Base-by-base conservation (phyloP, 2,797 vertebrate species). In the Chaunax sp. region DNA sequence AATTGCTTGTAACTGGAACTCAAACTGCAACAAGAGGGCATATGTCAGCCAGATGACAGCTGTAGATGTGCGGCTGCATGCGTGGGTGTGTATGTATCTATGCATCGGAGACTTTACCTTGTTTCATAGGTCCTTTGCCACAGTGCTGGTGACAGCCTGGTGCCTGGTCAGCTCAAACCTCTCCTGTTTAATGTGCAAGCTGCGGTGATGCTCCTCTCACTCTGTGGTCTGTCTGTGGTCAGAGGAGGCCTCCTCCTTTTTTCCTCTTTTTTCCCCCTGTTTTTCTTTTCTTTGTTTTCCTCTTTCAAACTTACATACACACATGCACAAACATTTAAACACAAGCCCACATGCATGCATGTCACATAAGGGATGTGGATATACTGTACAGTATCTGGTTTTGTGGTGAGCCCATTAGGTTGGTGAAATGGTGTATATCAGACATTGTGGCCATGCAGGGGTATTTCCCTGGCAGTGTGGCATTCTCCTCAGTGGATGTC, bases 161-260 rank as follows among this genome's bases (percentile, higher is more conserved):
- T 72, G 65, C 52, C 64, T 5, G 33, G 68, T 69, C 65, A 60
- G 33, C 68, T 85, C 72, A 72, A 41, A 69, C 49, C 13, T 86
- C 72, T 81, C 75, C 40, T 61, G 55, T 73, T 69, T 81, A 64
- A 64, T 61, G 1, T 55, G 72, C 56, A 70, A 40, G 52, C 67
- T 70, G 75, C 7, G 76, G 80, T 72, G 15, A 2, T 47, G 46
- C 57, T 75, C 50, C 23, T 47, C 64, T 80, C 49, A 65, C 50
- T 70, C 69, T 84, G 81, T 14, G 85, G 80, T 69, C 25, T 7
- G 47, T 56, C 81, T 85, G 86, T 85, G 87, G 83, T 88, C 78
- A 70, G 69, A 51, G 64, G 82, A 52, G 73, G 2, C 33, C 33
- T 6, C 33, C 33, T 30, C 28, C 28, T 30, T 8, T 30, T 8